phyloP scores from a whole-genome alignment of 1,140 invertebrate genomes.

The Orchesella cincta region DNA sequence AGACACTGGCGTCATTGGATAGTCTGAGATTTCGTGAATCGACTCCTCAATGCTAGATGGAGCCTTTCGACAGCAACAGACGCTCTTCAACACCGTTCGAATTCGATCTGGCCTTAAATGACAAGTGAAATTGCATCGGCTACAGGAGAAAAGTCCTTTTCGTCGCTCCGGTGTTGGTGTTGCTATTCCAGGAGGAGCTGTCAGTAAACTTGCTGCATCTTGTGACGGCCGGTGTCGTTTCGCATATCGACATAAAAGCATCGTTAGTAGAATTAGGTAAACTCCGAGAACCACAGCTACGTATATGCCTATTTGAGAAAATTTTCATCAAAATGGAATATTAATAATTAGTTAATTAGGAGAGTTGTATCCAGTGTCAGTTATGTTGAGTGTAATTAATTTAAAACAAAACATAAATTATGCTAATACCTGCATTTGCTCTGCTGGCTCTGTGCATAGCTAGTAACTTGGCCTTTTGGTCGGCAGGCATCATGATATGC shows the following conservation, averaged over 20 bases:
- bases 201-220: not conserved
- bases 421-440: conserved; percentile 43
- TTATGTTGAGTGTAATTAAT: not conserved
- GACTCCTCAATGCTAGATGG: not conserved
- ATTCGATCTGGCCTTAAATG: not conserved
- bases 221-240: conserved; percentile 31
- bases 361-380: not conserved
- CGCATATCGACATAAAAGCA: conserved; percentile 43
- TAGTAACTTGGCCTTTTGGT: conserved; percentile 35
- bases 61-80: not conserved
- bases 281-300: conserved; percentile 46
- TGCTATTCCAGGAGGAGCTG: conserved; percentile 9
- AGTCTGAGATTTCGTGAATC: conserved; percentile 30
- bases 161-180: not conserved
- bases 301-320: conserved; percentile 40
- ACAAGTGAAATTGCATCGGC: not conserved
- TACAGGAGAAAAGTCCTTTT: not conserved
- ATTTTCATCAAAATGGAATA: not conserved
- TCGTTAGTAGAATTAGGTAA: conserved; percentile 44
- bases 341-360: not conserved
- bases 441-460: conserved; percentile 41
- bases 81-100: not conserved
- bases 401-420: not conserved
- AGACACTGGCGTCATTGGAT: conserved; percentile 8
- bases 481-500: conserved; percentile 35